phyloP scores from a whole-genome alignment of 2,797 vertebrate genomes.

The Molossus alvarezi region DNA sequence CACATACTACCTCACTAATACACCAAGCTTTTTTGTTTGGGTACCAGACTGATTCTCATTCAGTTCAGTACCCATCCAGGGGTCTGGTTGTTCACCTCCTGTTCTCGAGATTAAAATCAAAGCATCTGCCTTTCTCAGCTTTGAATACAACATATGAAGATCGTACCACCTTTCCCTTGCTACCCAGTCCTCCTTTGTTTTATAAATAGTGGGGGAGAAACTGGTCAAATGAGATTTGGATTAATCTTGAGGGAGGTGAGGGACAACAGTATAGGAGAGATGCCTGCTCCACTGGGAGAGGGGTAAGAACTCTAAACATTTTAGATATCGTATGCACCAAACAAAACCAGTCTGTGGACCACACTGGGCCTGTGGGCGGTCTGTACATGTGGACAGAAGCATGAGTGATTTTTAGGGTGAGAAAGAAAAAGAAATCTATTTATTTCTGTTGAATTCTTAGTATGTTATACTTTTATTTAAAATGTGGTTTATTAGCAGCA shows the following conservation, averaged over 20 bases:
- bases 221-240: neutral
- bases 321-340: neutral
- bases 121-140: neutral
- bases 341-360: neutral
- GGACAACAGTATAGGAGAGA: neutral
- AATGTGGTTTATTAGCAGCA: conserved; percentile 28
- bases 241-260: conserved; percentile 2
- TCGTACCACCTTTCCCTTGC: neutral
- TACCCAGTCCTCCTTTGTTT: neutral
- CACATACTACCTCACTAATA: neutral
- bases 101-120: conserved; percentile 5
- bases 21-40: too few relatives aligned
- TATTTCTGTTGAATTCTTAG: neutral
- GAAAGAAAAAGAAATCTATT: neutral
- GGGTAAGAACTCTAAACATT: neutral
- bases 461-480: neutral
- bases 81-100: neutral
- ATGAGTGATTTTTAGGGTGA: neutral
- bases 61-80: neutral
- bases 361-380: neutral
- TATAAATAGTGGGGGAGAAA: neutral
- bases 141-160: neutral
- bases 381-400: neutral
- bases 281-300: too few relatives aligned
- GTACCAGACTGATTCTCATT: neutral